Conservation (phyloP, 2,888 invertebrate genomes). For the Erebia epiphron region DNA sequence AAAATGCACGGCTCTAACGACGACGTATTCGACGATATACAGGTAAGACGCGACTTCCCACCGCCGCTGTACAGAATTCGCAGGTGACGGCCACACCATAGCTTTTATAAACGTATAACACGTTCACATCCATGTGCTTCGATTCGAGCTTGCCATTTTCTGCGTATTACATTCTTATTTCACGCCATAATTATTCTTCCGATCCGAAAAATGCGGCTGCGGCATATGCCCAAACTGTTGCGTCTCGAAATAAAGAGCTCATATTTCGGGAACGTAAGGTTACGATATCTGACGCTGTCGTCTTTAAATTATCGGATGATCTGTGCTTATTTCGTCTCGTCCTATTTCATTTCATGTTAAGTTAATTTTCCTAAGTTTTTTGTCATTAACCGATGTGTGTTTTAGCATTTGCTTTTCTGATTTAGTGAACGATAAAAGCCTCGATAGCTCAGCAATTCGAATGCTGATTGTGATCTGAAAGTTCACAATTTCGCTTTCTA, state of each 20-base stretch:
- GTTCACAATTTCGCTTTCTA: conserved; percentile 13
- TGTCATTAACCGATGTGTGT: neutral
- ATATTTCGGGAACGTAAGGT: conserved; percentile 68
- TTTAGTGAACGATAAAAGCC: conserved; percentile 8
- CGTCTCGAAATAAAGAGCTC: conserved; percentile 77
- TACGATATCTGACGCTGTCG: conserved; percentile 49
- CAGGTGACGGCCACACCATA: conserved; percentile 69
- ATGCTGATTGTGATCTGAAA: conserved; percentile 4
- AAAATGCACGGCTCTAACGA: conserved; percentile 74
- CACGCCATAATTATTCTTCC: conserved; percentile 22
- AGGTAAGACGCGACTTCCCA: conserved; percentile 59
- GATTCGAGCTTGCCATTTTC: conserved; percentile 33
- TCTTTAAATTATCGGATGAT: neutral
- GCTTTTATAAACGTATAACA: no score
- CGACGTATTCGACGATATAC: conserved; percentile 76
- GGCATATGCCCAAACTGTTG: conserved; percentile 54
- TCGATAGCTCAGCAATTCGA: conserved; percentile 18
- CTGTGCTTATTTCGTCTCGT: conserved; percentile 21
- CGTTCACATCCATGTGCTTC: conserved; percentile 74
- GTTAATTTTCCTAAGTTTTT: conserved; percentile 14
- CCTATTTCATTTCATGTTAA: conserved; percentile 14
- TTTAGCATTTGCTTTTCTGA: neutral
- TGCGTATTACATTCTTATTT: conserved; percentile 32
- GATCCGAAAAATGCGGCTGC: conserved; percentile 46
- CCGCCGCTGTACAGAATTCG: conserved; percentile 46